Conservation (phyloP, 2,113 vertebrate genomes). For the Mustela nigripes region DNA sequence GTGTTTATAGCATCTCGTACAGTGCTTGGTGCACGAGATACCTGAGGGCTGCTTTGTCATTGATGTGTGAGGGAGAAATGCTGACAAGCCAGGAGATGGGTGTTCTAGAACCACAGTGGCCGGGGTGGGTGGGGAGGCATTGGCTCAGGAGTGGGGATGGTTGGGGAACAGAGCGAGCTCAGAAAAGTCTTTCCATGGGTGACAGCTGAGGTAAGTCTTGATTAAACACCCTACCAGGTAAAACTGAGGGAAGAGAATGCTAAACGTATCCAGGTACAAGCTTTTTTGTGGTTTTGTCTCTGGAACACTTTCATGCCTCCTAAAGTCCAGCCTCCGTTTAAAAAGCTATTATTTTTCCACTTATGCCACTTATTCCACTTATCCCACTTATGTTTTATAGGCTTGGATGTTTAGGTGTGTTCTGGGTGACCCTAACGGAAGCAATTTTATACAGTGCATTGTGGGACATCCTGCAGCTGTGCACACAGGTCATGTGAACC, state of each 20-base stretch:
- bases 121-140: too few relatives aligned
- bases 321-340: background rate
- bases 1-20: background rate
- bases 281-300: background rate
- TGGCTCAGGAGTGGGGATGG: background rate
- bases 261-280: background rate
- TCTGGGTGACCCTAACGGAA: background rate
- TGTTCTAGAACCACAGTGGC: background rate
- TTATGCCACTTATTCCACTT: too few relatives aligned
- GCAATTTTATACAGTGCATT: background rate
- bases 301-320: background rate
- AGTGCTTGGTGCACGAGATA: accelerated
- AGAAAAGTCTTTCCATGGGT: background rate
- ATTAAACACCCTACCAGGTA: background rate
- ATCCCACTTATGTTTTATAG: background rate
- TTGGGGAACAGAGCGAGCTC: background rate
- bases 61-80: background rate
- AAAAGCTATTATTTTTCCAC: background rate
- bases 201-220: background rate
- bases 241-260: background rate
- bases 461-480: background rate
- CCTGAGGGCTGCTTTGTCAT: background rate
- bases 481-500: background rate
- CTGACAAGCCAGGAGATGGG: background rate
- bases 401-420: background rate